These are phyloP conservation scores for Pristionchus mayeri DNA, from an alignment of 2,888 invertebrate genomes.

Conservation along the genomic window DNA sequence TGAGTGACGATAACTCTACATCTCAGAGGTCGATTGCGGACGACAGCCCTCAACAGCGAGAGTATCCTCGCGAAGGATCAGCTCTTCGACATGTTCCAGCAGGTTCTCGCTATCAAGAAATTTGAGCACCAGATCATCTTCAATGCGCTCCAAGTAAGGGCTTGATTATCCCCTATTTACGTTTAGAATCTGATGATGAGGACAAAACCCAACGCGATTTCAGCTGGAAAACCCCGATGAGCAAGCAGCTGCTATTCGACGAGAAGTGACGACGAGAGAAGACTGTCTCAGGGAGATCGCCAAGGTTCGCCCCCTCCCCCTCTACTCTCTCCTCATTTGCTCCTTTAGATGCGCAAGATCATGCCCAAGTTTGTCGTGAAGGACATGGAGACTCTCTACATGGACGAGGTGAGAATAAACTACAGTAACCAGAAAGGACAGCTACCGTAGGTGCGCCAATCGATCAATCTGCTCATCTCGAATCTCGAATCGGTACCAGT, in stretches of 20 bases:
- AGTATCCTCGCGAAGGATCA: constrained; percentile 94
- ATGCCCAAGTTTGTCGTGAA: constrained; percentile 99
- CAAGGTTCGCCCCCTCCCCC: constrained; percentile 81
- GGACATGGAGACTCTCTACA: constrained; percentile 99
- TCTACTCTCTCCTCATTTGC: background rate
- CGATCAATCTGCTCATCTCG: constrained; percentile 97
- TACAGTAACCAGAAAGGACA: background rate
- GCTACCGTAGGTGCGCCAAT: constrained; percentile 84
- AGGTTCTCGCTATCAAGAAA: constrained; percentile 97
- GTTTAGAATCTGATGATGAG: background rate
- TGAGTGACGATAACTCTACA: background rate
- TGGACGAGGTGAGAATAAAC: constrained; percentile 84
- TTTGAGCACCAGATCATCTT: constrained; percentile 99
- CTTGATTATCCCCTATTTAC: background rate
- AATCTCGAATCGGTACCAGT: constrained; percentile 99
- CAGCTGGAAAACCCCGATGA: constrained; percentile 99
- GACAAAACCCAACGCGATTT: no score
- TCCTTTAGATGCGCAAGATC: constrained; percentile 88
- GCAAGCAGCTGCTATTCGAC: constrained; percentile 97
- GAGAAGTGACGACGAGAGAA: constrained; percentile 97
- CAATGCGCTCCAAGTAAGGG: constrained; percentile 92
- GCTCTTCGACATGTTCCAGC: constrained; percentile 99
- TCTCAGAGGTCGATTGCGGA: constrained; percentile 60
- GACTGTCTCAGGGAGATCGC: constrained; percentile 97
- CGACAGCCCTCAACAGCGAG: constrained; percentile 66